These are phyloP conservation scores for Rhinolophus ferrumequinum DNA, from an alignment of 2,113 vertebrate species.

Conservation along the genomic window DNA sequence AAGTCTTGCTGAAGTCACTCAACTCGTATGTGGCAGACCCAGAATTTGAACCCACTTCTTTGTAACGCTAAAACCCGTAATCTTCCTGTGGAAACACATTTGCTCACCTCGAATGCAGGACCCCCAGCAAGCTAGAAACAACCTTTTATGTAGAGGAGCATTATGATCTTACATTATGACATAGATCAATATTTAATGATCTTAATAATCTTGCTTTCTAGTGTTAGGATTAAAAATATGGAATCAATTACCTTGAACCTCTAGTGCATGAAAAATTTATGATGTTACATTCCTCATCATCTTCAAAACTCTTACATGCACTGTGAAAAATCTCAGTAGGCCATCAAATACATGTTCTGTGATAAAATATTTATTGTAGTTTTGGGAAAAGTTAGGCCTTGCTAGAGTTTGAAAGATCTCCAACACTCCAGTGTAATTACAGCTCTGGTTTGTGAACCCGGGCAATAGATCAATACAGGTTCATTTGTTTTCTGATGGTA, in stretches of 20 bases:
- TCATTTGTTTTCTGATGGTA: constrained; percentile 89
- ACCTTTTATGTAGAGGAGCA: constrained; percentile 84
- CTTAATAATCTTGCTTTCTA: constrained; percentile 90
- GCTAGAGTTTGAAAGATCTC: constrained; percentile 94
- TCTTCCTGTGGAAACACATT: neutral
- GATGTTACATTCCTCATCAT: constrained; percentile 91
- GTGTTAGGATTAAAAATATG: constrained; percentile 91
- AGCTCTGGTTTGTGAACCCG: constrained; percentile 86
- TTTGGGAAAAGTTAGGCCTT: constrained; percentile 92
- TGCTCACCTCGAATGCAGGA: constrained; percentile 48
- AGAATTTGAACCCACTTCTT: neutral
- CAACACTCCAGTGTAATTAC: constrained; percentile 94
- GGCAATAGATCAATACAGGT: constrained; percentile 88
- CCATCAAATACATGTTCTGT: constrained; percentile 95
- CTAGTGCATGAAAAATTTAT: constrained; percentile 94
- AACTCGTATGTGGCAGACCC: neutral
- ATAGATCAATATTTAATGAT: constrained; percentile 90
- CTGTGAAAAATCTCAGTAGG: constrained; percentile 95
- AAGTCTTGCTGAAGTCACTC: neutral
- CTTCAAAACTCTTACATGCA: constrained; percentile 92
- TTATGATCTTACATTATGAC: constrained; percentile 88
- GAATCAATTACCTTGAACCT: constrained; percentile 91
- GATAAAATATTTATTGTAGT: constrained; percentile 99
- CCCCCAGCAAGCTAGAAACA: constrained; percentile 75
- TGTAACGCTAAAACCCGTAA: neutral